These are phyloP conservation scores for Drosophila obscura DNA, from an alignment of 1,140 invertebrate genomes.

Conservation along the genomic window DNA sequence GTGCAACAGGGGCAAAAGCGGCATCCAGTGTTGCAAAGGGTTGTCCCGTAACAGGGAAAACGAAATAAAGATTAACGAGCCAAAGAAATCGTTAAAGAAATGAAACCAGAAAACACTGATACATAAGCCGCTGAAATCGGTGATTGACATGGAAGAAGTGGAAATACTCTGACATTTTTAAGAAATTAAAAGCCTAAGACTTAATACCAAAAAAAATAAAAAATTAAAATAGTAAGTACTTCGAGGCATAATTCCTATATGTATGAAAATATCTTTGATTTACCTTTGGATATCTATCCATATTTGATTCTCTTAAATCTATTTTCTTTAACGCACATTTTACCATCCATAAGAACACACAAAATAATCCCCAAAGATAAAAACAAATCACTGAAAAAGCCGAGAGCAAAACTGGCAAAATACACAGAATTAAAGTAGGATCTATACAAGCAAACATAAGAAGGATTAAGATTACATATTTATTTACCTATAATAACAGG, in stretches of 20 bases:
- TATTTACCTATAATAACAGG: not conserved
- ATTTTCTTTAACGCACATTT: not conserved
- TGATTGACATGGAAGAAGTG: not conserved
- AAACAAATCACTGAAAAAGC: not conserved
- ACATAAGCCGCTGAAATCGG: slow-evolving; percentile 17
- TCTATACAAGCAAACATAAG: not conserved
- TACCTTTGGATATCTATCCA: too few species aligned
- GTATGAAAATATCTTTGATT: too few species aligned
- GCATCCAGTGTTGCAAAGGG: slow-evolving; percentile 40
- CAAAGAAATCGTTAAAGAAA: slow-evolving; percentile 77
- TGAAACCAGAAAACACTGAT: slow-evolving; percentile 40
- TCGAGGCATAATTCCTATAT: too few species aligned
- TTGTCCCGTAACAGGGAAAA: slow-evolving; percentile 48
- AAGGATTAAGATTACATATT: not conserved
- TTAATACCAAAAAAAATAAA: too few species aligned
- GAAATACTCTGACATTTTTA: slow-evolving; percentile 15
- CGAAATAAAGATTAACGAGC: slow-evolving; percentile 70
- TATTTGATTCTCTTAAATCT: too few species aligned
- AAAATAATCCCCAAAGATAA: not conserved
- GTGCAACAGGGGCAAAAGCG: slow-evolving; percentile 12
- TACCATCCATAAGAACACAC: not conserved
- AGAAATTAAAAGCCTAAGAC: not conserved
- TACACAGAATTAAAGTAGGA: not conserved
- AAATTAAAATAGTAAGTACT: too few species aligned
- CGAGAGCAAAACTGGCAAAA: not conserved